phyloP scores from a whole-genome alignment of 1,140 invertebrate genomes.

The Onthophagus taurus region DNA sequence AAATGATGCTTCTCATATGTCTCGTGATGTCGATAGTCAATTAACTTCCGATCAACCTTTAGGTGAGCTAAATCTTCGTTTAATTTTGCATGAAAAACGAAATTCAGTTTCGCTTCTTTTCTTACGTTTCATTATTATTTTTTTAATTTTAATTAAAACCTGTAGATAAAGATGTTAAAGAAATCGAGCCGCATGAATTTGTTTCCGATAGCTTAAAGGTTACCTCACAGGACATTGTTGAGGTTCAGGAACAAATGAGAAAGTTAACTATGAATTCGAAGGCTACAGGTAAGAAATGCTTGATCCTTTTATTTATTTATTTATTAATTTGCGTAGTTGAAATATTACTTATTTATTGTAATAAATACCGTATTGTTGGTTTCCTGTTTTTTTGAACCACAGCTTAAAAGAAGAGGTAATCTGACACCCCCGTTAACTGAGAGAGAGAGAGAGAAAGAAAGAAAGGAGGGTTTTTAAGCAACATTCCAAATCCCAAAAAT shows the following conservation, averaged over 20 bases:
- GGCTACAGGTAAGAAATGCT: constrained; percentile 34
- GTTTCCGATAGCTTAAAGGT: constrained; percentile 57
- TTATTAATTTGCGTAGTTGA: neutral
- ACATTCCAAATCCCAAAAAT: too few relatives aligned
- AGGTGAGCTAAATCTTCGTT: constrained; percentile 30
- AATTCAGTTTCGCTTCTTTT: neutral
- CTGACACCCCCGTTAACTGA: too few relatives aligned
- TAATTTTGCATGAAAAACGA: neutral
- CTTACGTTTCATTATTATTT: neutral
- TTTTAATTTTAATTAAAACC: neutral
- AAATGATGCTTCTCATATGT: constrained; percentile 70
- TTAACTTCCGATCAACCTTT: constrained; percentile 34
- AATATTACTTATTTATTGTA: neutral
- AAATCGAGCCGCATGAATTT: constrained; percentile 43
- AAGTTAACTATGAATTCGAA: constrained; percentile 42
- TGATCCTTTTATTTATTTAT: neutral
- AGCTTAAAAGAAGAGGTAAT: too few relatives aligned
- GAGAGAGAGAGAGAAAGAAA: too few relatives aligned
- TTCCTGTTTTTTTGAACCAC: constrained; percentile 43
- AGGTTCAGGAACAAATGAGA: constrained; percentile 59
- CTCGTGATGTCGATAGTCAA: constrained; percentile 41
- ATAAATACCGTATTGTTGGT: constrained; percentile 26
- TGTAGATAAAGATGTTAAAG: constrained; percentile 25
- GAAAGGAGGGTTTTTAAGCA: too few relatives aligned
- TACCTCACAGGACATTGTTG: constrained; percentile 50